phyloP scores from a whole-genome alignment of 2,888 invertebrate genomes.

The Dione juno region DNA sequence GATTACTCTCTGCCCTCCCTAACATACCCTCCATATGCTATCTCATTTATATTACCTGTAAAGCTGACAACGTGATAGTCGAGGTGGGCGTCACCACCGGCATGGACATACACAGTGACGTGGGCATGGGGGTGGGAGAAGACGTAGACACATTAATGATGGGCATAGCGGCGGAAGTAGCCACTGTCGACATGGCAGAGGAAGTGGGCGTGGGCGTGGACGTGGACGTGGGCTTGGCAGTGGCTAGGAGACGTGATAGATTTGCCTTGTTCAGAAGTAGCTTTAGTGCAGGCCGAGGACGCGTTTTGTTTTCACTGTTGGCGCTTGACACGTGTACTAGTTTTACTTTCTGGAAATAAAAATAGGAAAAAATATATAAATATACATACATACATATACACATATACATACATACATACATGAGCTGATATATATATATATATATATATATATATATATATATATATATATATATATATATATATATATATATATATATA shows the following conservation, averaged over 20 bases:
- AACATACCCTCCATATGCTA: too few relatives aligned
- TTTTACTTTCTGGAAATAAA: conserved; percentile 55
- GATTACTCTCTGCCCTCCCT: too few relatives aligned
- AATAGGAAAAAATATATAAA: background rate
- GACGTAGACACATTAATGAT: conserved; percentile 8
- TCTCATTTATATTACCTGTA: conserved; percentile 5
- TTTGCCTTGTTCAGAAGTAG: conserved; percentile 73
- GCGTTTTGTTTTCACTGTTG: conserved; percentile 22
- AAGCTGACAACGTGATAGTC: background rate
- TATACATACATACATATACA: too few relatives aligned
- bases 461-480: too few relatives aligned
- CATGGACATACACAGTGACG: background rate
- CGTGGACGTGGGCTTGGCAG: conserved; percentile 39
- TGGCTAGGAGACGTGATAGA: conserved; percentile 61
- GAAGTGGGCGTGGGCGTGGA: background rate
- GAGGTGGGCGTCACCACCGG: background rate
- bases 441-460: too few relatives aligned
- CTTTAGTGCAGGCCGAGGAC: conserved; percentile 66
- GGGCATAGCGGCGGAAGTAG: background rate
- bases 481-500: too few relatives aligned
- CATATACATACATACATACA: too few relatives aligned
- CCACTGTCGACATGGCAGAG: too few relatives aligned
- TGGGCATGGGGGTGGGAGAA: background rate
- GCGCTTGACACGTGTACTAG: conserved; percentile 56
- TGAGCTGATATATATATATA: too few relatives aligned